A percentile compares a stretch with the other conserved stretches of the same genome.
Evolutionary conservation across 2,797 vertebrate genomes (phyloP).

Genomic region (Microcaecilia unicolor): DNA sequence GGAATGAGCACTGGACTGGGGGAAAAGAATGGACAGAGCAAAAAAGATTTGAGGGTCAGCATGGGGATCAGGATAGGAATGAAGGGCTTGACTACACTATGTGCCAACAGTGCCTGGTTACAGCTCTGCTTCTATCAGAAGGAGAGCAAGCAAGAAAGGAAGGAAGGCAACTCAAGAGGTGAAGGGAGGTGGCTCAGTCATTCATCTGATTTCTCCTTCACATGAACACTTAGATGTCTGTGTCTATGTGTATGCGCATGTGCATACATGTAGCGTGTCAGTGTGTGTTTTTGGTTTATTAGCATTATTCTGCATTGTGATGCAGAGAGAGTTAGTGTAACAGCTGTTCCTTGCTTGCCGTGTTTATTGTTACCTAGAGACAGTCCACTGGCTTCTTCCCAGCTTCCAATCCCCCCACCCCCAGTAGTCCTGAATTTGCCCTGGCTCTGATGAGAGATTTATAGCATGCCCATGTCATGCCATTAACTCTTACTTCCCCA

Average conservation of each 20-base stretch:
- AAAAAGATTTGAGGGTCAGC: too few relatives aligned
- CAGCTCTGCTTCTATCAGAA: too few relatives aligned
- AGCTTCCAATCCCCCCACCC: slow-evolving; percentile 32
- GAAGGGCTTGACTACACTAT: too few relatives aligned
- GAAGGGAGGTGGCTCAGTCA: too few relatives aligned
- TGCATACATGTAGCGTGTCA: slow-evolving; percentile 20
- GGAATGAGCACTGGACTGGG: too few relatives aligned
- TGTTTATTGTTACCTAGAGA: slow-evolving; percentile 71
- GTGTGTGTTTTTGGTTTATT: slow-evolving; percentile 51
- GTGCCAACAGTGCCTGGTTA: too few relatives aligned
- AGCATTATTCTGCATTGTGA: slow-evolving; percentile 66
- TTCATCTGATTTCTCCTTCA: not conserved
- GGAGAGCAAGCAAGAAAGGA: too few relatives aligned
- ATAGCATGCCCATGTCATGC: slow-evolving; percentile 43
- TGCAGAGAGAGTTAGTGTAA: slow-evolving; percentile 62
- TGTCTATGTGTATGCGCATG: slow-evolving; percentile 4
- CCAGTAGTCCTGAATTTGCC: slow-evolving; percentile 27
- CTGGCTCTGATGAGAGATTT: slow-evolving; percentile 58
- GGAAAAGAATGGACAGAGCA: too few relatives aligned
- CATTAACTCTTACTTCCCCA: slow-evolving; percentile 47
- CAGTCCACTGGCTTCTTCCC: slow-evolving; percentile 64
- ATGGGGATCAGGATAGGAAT: too few relatives aligned
- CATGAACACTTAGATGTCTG: not conserved
- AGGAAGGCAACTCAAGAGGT: too few relatives aligned
- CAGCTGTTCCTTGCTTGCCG: slow-evolving; percentile 65